Evolutionary conservation across 53 echinoderm and acorn worm species (phyloP), one percentile per base, ranked within the genome.

Genomic region (Paracentrotus lividus): DNA sequence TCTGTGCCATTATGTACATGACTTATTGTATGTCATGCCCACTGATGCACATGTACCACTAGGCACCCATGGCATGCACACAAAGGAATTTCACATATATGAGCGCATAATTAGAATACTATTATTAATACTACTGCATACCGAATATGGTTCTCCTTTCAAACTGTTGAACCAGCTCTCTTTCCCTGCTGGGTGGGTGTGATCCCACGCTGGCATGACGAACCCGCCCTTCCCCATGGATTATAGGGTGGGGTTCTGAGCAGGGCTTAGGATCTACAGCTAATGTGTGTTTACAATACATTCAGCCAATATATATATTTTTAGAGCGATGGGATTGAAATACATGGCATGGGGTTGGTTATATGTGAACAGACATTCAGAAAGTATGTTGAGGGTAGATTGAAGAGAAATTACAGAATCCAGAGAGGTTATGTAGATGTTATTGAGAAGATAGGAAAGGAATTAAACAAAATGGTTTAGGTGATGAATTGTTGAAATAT

Each of bases 211-310:
- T 78, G 92, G 53, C 21, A 42, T 92, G 92, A 38, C 92, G 92
- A 1, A 92, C 92, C 38, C 92, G 40, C 92, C 92, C 92, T 56
- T 92, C 92, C 92, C 92, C 92, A n/a, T 77, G 92, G 56, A 42
- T 15, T 42, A 57, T n/a, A 40, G 81, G 81, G 58, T 78, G 61
- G 26, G 81, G 44, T 9, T 47, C 86, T 86, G 86, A 38, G 14
- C 27, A 86, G 4, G 86, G 40, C 33, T 86, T 86, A 86, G 86
- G 16, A 56, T 86, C 86, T 86, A 86, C 86, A 56, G 36, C 86
- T 86, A 54, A 5, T 21, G 14, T 26, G 1, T 34, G 32, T 49
- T 86, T 81, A 81, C 81, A 47, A 45, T 47, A 47, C 81, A 86
- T 55, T 33, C 54, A 86, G 86, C 86, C 86, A 86, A 38, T 56